Percentiles rank a stretch among this genome's conserved stretches.
These are phyloP conservation scores for Dicerorhinus sumatrensis DNA, from an alignment of 2,113 vertebrate genomes.

Conservation along the genomic window DNA sequence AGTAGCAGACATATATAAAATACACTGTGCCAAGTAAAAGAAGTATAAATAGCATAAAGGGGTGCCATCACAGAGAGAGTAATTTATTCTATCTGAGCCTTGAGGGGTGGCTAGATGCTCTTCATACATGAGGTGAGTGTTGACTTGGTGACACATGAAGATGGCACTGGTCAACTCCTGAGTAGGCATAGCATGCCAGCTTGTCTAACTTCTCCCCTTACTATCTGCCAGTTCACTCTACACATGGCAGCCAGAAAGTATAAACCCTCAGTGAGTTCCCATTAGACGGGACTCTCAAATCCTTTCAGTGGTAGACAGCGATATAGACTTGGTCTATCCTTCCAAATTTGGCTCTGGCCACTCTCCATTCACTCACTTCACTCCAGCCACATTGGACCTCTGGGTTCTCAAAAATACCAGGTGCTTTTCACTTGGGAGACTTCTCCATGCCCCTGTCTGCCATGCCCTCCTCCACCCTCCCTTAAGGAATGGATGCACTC, in stretches of 20 bases:
- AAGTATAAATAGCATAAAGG: background rate
- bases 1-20: slow-evolving; percentile 29
- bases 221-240: background rate
- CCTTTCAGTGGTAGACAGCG: background rate
- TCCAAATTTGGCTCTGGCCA: background rate
- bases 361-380: background rate
- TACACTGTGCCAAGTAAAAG: background rate
- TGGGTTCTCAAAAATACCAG: background rate
- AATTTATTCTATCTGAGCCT: background rate
- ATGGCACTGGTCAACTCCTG: background rate
- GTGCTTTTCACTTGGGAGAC: background rate
- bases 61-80: background rate
- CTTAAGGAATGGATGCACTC: background rate
- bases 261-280: background rate
- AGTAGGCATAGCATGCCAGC: background rate
- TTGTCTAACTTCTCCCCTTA: background rate
- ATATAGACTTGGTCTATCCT: background rate
- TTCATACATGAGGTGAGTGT: background rate
- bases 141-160: background rate
- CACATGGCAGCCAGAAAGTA: background rate
- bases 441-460: background rate
- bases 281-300: background rate
- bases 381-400: background rate
- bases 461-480: background rate
- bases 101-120: background rate